Percentiles rank a stretch among this genome's conserved stretches.
Evolutionary conservation across 2,113 vertebrate genomes (phyloP).

Genomic region (Melospiza georgiana): DNA sequence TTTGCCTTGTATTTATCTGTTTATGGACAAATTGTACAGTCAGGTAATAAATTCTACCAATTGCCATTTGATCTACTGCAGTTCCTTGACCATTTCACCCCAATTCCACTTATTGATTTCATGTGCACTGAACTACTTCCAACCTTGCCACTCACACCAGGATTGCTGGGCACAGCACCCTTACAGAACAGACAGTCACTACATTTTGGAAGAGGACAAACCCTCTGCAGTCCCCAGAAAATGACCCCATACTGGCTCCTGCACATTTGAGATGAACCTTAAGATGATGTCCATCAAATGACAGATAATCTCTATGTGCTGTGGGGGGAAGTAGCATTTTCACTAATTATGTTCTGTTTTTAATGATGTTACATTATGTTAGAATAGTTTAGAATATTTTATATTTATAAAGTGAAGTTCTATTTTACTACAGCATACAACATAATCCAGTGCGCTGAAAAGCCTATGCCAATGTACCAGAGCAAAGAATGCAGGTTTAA

Average conservation of each 20-base stretch:
- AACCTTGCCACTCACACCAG: not conserved
- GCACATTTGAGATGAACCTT: not conserved
- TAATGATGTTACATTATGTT: not conserved
- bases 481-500: not conserved
- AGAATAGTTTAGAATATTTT: not conserved
- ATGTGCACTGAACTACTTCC: not conserved
- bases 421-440: not conserved
- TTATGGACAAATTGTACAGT: not conserved
- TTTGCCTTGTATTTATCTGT: not conserved
- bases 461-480: not conserved
- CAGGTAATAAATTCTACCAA: not conserved
- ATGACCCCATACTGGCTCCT: not conserved
- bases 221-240: not conserved
- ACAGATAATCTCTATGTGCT: not conserved
- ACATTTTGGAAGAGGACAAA: not conserved
- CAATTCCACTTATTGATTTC: not conserved
- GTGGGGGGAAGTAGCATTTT: not conserved
- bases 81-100: slow-evolving; percentile 32
- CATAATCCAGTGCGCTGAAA: not conserved
- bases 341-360: not conserved
- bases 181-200: not conserved
- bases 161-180: not conserved
- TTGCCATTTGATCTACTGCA: slow-evolving; percentile 5
- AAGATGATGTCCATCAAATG: not conserved
- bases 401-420: not conserved